Conservation (phyloP, 2,113 vertebrate genomes). For the Pagrus major region DNA sequence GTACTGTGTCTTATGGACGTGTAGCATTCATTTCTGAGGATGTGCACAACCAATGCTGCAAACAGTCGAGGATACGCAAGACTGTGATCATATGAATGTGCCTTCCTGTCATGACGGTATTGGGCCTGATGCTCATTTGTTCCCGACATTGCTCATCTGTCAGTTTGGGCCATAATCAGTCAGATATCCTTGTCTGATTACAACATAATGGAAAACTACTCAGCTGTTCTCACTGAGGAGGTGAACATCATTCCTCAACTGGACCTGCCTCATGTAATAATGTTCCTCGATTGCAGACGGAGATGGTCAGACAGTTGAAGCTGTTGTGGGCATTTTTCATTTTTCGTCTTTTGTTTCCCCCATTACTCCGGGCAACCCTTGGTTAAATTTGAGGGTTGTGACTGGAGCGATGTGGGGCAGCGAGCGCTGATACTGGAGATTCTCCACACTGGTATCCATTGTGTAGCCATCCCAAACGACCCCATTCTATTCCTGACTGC, state of each 20-base stretch:
- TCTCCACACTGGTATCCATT: conserved; percentile 57
- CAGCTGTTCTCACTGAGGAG: not conserved
- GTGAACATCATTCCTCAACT: not conserved
- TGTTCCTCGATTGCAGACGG: not conserved
- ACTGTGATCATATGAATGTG: no score
- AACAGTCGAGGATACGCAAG: no score
- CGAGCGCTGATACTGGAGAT: conserved; percentile 19
- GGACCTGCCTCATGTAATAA: not conserved
- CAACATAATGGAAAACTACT: not conserved
- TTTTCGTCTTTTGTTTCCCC: not conserved
- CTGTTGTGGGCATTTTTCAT: not conserved
- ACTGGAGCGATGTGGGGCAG: conserved; percentile 33
- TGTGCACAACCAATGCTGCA: no score
- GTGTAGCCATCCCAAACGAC: conserved; percentile 54
- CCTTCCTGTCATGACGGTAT: no score
- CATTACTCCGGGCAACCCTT: conserved; percentile 23
- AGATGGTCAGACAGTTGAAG: not conserved
- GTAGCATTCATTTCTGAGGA: no score
- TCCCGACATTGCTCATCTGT: no score
- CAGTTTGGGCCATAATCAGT: not conserved
- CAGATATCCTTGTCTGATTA: not conserved
- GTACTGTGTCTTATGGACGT: no score
- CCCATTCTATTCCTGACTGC: conserved; percentile 62
- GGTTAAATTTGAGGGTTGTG: conserved; percentile 35
- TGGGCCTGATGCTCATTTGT: not conserved